phyloP scores from a whole-genome alignment of 2,113 vertebrate genomes.

The Hypocryptadius cinnamomeus region DNA sequence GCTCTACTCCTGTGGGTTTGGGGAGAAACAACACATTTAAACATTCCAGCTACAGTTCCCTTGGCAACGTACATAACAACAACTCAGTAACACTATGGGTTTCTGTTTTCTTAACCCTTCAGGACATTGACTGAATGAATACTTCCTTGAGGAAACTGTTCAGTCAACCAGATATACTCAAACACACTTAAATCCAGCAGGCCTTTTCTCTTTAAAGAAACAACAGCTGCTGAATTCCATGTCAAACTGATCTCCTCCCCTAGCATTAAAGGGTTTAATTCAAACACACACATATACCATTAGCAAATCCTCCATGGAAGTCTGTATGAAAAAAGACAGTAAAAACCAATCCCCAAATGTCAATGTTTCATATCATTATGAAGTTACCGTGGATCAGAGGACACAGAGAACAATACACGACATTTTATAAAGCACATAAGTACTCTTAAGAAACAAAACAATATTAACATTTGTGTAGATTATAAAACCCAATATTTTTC shows the following conservation, averaged over 20 bases:
- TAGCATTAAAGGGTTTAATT: not conserved
- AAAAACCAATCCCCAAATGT: not conserved
- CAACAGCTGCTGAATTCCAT: constrained; percentile 22
- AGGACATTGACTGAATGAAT: constrained; percentile 66
- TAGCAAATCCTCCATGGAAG: not conserved
- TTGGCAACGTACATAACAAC: constrained; percentile 77
- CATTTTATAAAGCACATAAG: not conserved
- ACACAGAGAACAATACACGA: not conserved
- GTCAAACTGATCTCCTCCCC: constrained; percentile 26
- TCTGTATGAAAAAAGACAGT: not conserved
- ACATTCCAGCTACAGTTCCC: constrained; percentile 77
- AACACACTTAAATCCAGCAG: constrained; percentile 35
- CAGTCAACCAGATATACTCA: constrained; percentile 46
- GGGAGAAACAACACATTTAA: constrained; percentile 73
- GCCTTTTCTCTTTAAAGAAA: constrained; percentile 9
- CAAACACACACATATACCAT: not conserved
- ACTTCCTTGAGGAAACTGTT: constrained; percentile 74
- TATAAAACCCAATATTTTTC: not conserved
- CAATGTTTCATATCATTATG: not conserved
- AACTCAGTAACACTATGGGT: constrained; percentile 63
- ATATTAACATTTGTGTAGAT: not conserved
- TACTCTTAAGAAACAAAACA: constrained; percentile 3
- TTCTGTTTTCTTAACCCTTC: constrained; percentile 81
- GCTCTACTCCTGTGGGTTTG: constrained; percentile 59
- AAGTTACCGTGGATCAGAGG: not conserved